phyloP scores from a whole-genome alignment of 2,888 invertebrate genomes.

The Tetragnatha montana region DNA sequence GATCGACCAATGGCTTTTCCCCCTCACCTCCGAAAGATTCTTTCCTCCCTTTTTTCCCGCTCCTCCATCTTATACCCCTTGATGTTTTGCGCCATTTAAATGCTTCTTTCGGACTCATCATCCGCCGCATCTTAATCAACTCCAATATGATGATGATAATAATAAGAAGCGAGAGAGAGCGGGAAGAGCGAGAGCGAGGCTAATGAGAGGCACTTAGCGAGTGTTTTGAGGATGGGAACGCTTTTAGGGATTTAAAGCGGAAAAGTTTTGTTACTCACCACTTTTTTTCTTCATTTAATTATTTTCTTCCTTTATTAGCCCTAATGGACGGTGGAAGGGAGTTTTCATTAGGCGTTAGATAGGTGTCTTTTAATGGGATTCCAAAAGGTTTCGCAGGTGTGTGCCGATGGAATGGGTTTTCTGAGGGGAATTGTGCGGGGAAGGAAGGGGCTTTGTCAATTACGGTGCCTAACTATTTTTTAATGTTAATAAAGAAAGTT shows the following conservation, averaged over 20 bases:
- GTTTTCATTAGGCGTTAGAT: constrained; percentile 18
- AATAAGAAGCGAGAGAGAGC: constrained; percentile 20
- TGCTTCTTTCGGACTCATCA: constrained; percentile 55
- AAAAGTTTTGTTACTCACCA: background rate
- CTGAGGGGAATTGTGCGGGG: background rate
- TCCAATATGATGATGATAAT: constrained; percentile 49
- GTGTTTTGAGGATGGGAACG: constrained; percentile 33
- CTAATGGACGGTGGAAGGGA: constrained; percentile 28
- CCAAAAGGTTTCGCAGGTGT: background rate
- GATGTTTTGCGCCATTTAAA: constrained; percentile 53
- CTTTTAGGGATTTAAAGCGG: constrained; percentile 54
- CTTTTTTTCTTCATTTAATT: constrained; percentile 15
- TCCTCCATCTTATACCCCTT: background rate
- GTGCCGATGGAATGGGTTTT: background rate
- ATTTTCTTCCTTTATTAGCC: constrained; percentile 1
- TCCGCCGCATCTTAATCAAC: constrained; percentile 62
- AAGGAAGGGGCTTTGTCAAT: no score
- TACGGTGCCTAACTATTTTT: background rate
- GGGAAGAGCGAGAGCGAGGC: constrained; percentile 23
- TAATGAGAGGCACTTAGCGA: constrained; percentile 66
- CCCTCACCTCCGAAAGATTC: constrained; percentile 48
- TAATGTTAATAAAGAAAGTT: background rate
- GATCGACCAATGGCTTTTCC: constrained; percentile 69
- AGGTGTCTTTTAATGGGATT: constrained; percentile 10
- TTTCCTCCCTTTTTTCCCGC: constrained; percentile 12